Percentiles rank a stretch among this genome's conserved stretches.
Evolutionary conservation across 2,113 vertebrate species (phyloP).

Genomic region (Gorsachius goisagi): DNA sequence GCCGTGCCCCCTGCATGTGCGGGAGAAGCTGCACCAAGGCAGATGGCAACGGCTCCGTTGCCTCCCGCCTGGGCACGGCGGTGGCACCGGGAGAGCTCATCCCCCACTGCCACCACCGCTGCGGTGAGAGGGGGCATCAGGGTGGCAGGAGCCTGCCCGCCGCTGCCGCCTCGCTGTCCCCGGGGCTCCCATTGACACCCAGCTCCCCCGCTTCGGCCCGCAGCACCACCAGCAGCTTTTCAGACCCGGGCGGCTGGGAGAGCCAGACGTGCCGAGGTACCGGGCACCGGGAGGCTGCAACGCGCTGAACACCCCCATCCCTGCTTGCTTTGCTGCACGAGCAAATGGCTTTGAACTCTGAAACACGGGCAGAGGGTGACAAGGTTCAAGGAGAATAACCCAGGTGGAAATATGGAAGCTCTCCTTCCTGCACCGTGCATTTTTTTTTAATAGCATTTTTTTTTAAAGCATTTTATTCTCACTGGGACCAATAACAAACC

Average conservation of each 20-base stretch:
- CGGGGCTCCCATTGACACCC: neutral
- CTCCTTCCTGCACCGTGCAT: neutral
- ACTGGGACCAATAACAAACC: neutral
- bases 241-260: neutral
- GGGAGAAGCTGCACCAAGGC: neutral
- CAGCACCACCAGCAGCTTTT: neutral
- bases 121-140: neutral
- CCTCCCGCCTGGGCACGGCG: accelerated
- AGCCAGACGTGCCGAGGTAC: accelerated
- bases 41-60: accelerated
- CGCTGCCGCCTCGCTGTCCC: neutral
- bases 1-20: neutral
- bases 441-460: neutral
- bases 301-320: neutral
- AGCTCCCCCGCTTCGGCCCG: neutral
- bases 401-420: neutral
- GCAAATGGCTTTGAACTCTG: neutral
- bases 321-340: neutral
- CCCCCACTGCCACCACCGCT: accelerated
- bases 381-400: neutral
- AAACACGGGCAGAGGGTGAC: neutral
- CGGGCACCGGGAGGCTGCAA: neutral
- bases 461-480: neutral
- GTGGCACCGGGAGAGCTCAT: neutral
- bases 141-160: neutral